Evolutionary conservation across 2,113 vertebrate genomes (phyloP).

Genomic region (Zeus faber): DNA sequence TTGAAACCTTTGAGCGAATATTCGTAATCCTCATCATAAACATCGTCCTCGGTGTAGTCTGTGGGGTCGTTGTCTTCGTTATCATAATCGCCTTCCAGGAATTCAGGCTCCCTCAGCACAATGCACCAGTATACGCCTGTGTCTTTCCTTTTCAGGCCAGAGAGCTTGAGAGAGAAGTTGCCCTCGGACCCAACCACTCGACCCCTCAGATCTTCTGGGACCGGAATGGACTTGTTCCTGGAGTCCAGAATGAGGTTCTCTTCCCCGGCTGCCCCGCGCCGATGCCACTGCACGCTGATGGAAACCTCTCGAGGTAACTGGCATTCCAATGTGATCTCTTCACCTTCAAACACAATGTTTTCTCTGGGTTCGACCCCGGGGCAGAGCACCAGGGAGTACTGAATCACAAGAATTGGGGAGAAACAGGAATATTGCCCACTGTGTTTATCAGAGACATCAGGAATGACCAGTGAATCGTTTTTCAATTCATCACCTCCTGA

Average conservation of each 20-base stretch:
- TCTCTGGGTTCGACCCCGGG: conserved; percentile 16
- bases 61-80: not conserved
- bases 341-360: not conserved
- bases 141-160: conserved; percentile 32
- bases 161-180: conserved; percentile 37
- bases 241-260: conserved; percentile 43
- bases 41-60: not conserved
- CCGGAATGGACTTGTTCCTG: not conserved
- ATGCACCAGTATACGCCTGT: conserved; percentile 57
- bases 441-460: conserved; percentile 22
- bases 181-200: conserved; percentile 27
- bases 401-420: conserved; percentile 13
- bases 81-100: not conserved
- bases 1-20: not conserved
- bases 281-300: conserved; percentile 63
- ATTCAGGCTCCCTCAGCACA: conserved; percentile 7
- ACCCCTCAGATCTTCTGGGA: conserved; percentile 35
- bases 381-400: conserved; percentile 59
- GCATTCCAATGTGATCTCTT: conserved; percentile 34
- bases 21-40: not conserved
- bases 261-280: not conserved
- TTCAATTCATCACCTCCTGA: not conserved
- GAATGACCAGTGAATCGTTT: conserved; percentile 57
- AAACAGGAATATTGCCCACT: conserved; percentile 62
- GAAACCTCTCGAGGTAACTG: not conserved